Conservation (phyloP, 2,113 vertebrate species). For the Cebidichthys violaceus region DNA sequence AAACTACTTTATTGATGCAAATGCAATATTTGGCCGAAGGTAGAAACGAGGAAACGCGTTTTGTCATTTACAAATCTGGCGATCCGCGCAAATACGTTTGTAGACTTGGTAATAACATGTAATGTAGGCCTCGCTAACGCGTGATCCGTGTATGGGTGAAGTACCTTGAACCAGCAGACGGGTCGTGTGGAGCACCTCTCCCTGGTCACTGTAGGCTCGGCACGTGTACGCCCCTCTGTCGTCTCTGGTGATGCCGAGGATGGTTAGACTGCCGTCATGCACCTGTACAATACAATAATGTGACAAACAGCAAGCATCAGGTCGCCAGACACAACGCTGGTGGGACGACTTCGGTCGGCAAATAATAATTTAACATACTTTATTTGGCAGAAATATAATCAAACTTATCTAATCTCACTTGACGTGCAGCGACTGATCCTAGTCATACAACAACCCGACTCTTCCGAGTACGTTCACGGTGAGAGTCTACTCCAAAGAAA, state of each 20-base stretch:
- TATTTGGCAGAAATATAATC: neutral
- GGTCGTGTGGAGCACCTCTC: slow-evolving; percentile 96
- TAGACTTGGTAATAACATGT: neutral
- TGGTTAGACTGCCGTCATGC: slow-evolving; percentile 93
- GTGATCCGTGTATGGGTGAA: slow-evolving; percentile 10
- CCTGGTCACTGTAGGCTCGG: slow-evolving; percentile 96
- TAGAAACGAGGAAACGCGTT: neutral
- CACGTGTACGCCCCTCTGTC: slow-evolving; percentile 97
- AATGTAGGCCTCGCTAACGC: neutral
- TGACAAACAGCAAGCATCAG: neutral
- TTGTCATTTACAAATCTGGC: neutral
- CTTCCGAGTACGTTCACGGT: neutral
- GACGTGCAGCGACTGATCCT: neutral
- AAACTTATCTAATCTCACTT: neutral
- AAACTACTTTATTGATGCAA: slow-evolving; percentile 16
- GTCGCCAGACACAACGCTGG: too few species aligned
- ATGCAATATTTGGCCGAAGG: neutral
- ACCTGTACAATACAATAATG: slow-evolving; percentile 76
- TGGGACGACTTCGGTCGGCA: neutral
- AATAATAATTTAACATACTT: neutral
- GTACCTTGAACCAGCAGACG: slow-evolving; percentile 97
- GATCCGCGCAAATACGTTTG: neutral
- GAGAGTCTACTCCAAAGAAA: slow-evolving; percentile 20
- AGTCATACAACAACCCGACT: neutral
- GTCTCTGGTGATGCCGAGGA: slow-evolving; percentile 90